Conservation (phyloP, 2,888 invertebrate genomes). For the Epinotia bilunana region DNA sequence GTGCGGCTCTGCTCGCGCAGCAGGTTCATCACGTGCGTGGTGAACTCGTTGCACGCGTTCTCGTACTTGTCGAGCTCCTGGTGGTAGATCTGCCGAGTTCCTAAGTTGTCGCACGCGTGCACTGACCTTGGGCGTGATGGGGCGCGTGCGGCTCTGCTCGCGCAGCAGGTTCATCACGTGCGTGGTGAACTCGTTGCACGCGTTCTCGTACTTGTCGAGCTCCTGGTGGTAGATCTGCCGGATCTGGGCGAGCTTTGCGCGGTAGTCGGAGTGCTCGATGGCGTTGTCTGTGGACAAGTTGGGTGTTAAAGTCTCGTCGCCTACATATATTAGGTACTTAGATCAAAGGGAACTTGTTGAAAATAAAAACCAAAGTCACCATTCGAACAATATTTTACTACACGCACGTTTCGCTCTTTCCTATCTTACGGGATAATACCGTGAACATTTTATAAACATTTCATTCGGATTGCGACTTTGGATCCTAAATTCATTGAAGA, state of each 20-base stretch:
- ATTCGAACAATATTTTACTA: too few species aligned
- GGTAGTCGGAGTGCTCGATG: constrained; percentile 99
- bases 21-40: too few species aligned
- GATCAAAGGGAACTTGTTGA: not conserved
- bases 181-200: constrained; percentile 99
- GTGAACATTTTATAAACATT: too few species aligned
- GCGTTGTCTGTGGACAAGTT: constrained; percentile 91
- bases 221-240: constrained; percentile 99
- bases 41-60: too few species aligned
- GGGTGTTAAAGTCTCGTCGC: not conserved
- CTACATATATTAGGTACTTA: not conserved
- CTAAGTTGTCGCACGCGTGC: not conserved
- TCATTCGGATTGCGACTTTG: too few species aligned
- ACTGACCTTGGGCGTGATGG: constrained; percentile 95
- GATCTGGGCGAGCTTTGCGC: constrained; percentile 99
- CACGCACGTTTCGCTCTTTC: too few species aligned
- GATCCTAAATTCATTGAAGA: too few species aligned
- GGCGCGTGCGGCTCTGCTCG: constrained; percentile 98
- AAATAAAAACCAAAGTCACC: too few species aligned
- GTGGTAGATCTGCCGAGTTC: too few species aligned
- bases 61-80: too few species aligned
- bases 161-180: constrained; percentile 99
- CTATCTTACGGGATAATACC: too few species aligned
- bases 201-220: constrained; percentile 99
- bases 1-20: too few species aligned